Conservation (phyloP, 2,888 invertebrate genomes). For the Drosophila seclusa region DNA sequence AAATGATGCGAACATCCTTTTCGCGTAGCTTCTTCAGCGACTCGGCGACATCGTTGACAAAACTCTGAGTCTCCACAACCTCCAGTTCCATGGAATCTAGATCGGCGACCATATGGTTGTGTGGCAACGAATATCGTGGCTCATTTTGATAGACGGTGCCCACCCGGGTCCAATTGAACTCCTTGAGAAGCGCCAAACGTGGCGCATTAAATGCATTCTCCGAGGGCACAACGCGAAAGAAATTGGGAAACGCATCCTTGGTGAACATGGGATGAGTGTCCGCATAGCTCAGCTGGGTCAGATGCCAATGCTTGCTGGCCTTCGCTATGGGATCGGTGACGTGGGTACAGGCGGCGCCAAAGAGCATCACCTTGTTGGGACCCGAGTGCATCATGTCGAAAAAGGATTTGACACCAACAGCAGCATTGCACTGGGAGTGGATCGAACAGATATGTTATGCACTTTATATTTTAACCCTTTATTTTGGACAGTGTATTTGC, state of each 20-base stretch:
- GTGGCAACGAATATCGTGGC: slow-evolving; percentile 95
- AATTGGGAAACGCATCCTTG: slow-evolving; percentile 96
- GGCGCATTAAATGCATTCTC: slow-evolving; percentile 98
- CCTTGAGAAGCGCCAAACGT: slow-evolving; percentile 92
- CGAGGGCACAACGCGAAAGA: slow-evolving; percentile 98
- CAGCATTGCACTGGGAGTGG: slow-evolving; percentile 92
- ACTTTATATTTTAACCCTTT: background rate
- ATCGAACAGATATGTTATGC: background rate
- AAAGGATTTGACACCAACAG: slow-evolving; percentile 97
- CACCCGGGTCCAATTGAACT: slow-evolving; percentile 98
- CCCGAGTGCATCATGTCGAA: slow-evolving; percentile 98
- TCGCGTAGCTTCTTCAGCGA: slow-evolving; percentile 93
- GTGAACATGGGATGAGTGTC: slow-evolving; percentile 99
- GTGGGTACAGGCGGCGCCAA: slow-evolving; percentile 98
- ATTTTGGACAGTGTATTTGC: background rate
- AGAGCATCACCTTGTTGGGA: slow-evolving; percentile 96
- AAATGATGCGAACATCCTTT: slow-evolving; percentile 96
- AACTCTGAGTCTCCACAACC: slow-evolving; percentile 95
- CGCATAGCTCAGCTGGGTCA: slow-evolving; percentile 98
- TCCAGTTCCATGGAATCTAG: slow-evolving; percentile 92
- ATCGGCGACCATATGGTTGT: slow-evolving; percentile 94
- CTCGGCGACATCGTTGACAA: slow-evolving; percentile 93
- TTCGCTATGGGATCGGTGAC: slow-evolving; percentile 99
- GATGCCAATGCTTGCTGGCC: slow-evolving; percentile 98
- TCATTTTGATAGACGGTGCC: slow-evolving; percentile 99